These are phyloP conservation scores for Indicator indicator DNA, from an alignment of 2,113 vertebrate genomes.

Conservation along the genomic window DNA sequence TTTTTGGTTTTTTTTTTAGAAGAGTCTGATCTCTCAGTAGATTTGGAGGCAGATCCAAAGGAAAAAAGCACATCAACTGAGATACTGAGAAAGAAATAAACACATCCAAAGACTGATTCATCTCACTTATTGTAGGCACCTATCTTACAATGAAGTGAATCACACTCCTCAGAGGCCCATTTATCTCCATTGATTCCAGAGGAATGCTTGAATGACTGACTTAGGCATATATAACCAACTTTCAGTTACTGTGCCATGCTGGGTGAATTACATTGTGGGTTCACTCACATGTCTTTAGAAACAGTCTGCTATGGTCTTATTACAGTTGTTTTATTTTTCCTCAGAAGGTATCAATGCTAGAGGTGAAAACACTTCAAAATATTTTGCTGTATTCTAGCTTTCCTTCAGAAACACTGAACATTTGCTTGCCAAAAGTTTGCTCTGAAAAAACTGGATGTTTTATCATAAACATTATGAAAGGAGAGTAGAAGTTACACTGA, in stretches of 20 bases:
- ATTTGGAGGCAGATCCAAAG: not conserved
- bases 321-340: not conserved
- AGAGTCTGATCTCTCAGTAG: not conserved
- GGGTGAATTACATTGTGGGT: not conserved
- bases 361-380: not conserved
- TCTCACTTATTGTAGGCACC: not conserved
- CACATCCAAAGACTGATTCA: not conserved
- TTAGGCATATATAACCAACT: not conserved
- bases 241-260: not conserved
- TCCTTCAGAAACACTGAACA: not conserved
- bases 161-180: not conserved
- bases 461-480: not conserved
- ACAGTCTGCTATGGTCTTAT: fast-evolving
- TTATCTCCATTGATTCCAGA: not conserved
- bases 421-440: not conserved
- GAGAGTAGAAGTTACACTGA: not conserved
- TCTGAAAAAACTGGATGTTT: not conserved
- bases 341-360: not conserved
- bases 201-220: not conserved
- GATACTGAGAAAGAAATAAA: not conserved
- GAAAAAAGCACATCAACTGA: not conserved
- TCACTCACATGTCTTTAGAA: not conserved
- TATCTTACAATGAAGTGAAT: not conserved
- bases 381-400: not conserved
- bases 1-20: not conserved